Base-by-base conservation (phyloP, 2,797 vertebrate genomes). In the Syngnathus acus region DNA sequence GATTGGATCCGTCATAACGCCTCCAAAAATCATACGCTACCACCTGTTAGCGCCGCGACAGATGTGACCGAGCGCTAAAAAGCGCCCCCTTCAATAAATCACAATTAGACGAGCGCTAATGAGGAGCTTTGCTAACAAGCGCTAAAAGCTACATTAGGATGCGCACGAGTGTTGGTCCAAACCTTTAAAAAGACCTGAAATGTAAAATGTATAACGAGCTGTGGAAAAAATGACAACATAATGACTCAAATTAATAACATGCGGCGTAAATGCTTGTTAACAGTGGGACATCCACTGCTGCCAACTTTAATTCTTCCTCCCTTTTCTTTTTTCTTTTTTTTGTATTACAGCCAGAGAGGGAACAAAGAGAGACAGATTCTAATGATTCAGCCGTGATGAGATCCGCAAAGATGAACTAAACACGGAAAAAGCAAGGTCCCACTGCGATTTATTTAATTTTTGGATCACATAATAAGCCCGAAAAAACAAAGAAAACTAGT, bases 21-120 rank as follows among this genome's bases (percentile, higher is more conserved):
- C 58, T 68, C 63, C 72, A 61, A 59, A 72, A 82, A 70, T 68
- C 45, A 75, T 62, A 47, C 68, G 16, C 69, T 60, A 43, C 77
- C 77, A 74, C 74, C 75, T 83, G 73, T 75, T 83, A 82, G 69
- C 14, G 55, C 13, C 14, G 32, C 32, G 13, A 58, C 55, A 32
- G 55, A 58, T 37, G 54, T 57, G 54, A 57, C 26, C 6, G 14
- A 37, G 54, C 38, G 55, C 55, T 38, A 17, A 37, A 38, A 58
- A 37, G 32, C 26, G 26, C 7, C 26, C 4, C 53, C 23, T 55
- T 32, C 53, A 55, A 55, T 55, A 55, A 32, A 55, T 55, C 53
- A 32, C 53, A 55, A 55, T 55, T 26, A 55, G 53, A 23, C 53
- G 23, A 55, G 10, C 23, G 23, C 53, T 55, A 55, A 55, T 55